Evolutionary conservation across 2,888 invertebrate species (phyloP).

Genomic region (Ectemnius lituratus): DNA sequence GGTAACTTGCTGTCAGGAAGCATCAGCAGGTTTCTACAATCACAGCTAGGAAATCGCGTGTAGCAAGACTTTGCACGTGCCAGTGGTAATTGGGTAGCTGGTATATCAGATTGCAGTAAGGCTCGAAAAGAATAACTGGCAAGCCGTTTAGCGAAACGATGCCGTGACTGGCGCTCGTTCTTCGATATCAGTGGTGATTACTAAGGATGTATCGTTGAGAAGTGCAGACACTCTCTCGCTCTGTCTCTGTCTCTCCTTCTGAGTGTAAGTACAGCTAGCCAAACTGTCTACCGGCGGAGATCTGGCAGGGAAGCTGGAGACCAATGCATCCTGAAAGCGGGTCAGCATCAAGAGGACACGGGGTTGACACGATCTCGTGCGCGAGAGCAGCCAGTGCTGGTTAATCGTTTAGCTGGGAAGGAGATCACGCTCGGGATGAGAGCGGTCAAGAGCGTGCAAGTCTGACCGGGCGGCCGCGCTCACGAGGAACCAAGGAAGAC

Average conservation of each 20-base stretch:
- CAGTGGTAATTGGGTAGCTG: neutral
- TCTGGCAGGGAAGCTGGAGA: slow-evolving; percentile 5
- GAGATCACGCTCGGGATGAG: neutral
- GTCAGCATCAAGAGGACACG: slow-evolving; percentile 23
- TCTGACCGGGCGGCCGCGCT: slow-evolving; percentile 29
- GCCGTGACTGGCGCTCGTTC: no score
- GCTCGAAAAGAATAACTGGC: no score
- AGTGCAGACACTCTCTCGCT: no score
- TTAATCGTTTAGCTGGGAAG: slow-evolving; percentile 25
- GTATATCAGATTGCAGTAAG: no score
- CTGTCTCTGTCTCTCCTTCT: no score
- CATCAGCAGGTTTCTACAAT: slow-evolving; percentile 29
- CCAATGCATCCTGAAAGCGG: slow-evolving; percentile 45
- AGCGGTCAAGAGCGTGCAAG: slow-evolving; percentile 10
- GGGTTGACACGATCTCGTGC: slow-evolving; percentile 30
- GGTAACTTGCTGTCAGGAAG: slow-evolving; percentile 50
- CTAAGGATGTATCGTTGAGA: no score
- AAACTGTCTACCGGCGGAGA: neutral
- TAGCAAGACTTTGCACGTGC: neutral
- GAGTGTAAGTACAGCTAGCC: no score
- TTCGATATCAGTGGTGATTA: no score
- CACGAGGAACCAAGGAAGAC: slow-evolving; percentile 30
- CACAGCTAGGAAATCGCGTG: neutral
- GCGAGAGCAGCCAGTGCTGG: slow-evolving; percentile 31
- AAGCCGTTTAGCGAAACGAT: no score